Percentiles rank a stretch among this genome's conserved stretches.
Conservation (phyloP, 1,140 invertebrate species). For the Diprion similis region DNA sequence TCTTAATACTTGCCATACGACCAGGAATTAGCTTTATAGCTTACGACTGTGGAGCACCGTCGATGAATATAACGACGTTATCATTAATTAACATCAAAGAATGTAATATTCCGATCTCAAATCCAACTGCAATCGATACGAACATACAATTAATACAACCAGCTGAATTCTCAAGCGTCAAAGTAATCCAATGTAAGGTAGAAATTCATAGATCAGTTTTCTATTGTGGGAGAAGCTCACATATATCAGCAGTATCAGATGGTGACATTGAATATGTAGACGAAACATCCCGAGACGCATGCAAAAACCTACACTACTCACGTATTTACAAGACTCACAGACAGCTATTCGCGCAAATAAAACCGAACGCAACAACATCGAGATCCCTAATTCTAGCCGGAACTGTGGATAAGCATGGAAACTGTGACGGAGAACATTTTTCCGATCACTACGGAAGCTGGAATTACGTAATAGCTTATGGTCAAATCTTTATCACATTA, state of each 20-base stretch:
- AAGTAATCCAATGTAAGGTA: not conserved
- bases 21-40: too few species aligned
- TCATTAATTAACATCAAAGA: too few species aligned
- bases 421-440: not conserved
- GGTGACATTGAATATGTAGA: not conserved
- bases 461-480: not conserved
- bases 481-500: not conserved
- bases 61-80: too few species aligned
- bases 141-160: too few species aligned
- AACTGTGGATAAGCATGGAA: not conserved
- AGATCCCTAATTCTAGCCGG: not conserved
- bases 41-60: too few species aligned
- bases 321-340: not conserved
- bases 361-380: not conserved
- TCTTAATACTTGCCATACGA: too few species aligned
- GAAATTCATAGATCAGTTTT: not conserved
- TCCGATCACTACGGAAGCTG: not conserved
- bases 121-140: too few species aligned
- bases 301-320: not conserved
- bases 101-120: too few species aligned
- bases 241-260: not conserved
- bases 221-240: not conserved
- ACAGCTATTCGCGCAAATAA: not conserved
- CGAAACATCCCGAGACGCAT: not conserved
- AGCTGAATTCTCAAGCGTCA: too few species aligned